Evolutionary conservation across 1,140 invertebrate species (phyloP).

Genomic region (Aphelenchoides fujianensis): DNA sequence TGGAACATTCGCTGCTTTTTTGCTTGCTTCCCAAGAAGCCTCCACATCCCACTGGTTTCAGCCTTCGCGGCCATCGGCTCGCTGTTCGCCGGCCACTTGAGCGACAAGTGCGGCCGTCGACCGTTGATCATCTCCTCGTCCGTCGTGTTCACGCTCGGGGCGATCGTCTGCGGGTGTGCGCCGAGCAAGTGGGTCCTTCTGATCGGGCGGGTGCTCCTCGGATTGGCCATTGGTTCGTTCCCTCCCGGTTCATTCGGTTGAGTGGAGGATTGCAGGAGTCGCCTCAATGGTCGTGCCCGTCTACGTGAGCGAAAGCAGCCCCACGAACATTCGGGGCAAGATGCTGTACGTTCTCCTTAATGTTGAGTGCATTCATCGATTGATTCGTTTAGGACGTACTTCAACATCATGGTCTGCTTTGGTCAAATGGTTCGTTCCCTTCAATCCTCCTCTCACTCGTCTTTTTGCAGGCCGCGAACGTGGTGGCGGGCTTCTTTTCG

Average conservation of each 20-base stretch:
- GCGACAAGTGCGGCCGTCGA: constrained; percentile 66
- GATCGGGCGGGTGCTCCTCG: constrained; percentile 67
- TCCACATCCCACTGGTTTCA: constrained; percentile 5
- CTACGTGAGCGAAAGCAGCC: constrained; percentile 69
- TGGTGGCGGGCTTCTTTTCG: constrained; percentile 67
- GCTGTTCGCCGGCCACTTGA: constrained; percentile 65
- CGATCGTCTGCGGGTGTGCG: constrained; percentile 66
- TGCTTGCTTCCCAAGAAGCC: not conserved
- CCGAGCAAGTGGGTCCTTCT: constrained; percentile 65
- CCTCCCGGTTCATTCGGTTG: not conserved
- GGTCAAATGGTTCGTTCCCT: constrained; percentile 63
- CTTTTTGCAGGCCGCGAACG: constrained; percentile 67
- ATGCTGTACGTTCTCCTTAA: constrained; percentile 9
- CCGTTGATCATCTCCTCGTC: constrained; percentile 67
- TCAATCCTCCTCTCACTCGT: constrained; percentile 7
- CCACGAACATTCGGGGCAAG: constrained; percentile 63
- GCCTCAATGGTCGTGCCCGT: constrained; percentile 69
- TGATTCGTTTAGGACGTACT: constrained; percentile 67
- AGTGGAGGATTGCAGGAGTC: constrained; percentile 54
- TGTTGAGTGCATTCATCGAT: no score
- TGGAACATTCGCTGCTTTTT: not conserved
- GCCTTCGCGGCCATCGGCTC: constrained; percentile 63
- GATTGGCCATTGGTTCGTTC: constrained; percentile 67
- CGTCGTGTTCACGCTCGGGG: constrained; percentile 67
- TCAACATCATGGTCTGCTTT: constrained; percentile 68